Percentiles rank a stretch among this genome's conserved stretches.
Evolutionary conservation across 2,113 vertebrate genomes (phyloP).

Genomic region (Azemiops feae): DNA sequence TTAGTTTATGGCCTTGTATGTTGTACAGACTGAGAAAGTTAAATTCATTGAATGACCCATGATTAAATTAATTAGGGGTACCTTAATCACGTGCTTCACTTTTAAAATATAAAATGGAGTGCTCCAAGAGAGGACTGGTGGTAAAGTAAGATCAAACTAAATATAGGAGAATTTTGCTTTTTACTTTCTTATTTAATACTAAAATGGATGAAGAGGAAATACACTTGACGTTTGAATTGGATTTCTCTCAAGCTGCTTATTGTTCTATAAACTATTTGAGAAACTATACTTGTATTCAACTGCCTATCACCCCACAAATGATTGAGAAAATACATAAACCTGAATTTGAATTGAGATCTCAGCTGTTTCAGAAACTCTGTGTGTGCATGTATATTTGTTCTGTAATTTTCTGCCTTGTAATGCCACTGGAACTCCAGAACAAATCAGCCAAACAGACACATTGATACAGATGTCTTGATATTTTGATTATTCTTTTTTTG

Average conservation of each 20-base stretch:
- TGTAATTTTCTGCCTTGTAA: rapidly evolving
- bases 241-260: background rate
- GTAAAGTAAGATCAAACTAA: background rate
- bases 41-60: background rate
- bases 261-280: background rate
- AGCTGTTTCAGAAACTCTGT: background rate
- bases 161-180: background rate
- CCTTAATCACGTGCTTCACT: background rate
- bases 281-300: background rate
- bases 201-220: background rate
- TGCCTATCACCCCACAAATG: background rate
- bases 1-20: background rate
- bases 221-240: background rate
- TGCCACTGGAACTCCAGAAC: background rate
- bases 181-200: background rate
- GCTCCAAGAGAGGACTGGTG: background rate
- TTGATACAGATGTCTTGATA: background rate
- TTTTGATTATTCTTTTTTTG: background rate
- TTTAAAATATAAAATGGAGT: background rate
- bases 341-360: background rate
- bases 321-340: background rate
- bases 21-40: background rate
- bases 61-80: background rate
- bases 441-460: conserved; percentile 7
- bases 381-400: too few species aligned